Evolutionary conservation across 1,140 invertebrate species (phyloP).

Genomic region (Zophobas atratus): DNA sequence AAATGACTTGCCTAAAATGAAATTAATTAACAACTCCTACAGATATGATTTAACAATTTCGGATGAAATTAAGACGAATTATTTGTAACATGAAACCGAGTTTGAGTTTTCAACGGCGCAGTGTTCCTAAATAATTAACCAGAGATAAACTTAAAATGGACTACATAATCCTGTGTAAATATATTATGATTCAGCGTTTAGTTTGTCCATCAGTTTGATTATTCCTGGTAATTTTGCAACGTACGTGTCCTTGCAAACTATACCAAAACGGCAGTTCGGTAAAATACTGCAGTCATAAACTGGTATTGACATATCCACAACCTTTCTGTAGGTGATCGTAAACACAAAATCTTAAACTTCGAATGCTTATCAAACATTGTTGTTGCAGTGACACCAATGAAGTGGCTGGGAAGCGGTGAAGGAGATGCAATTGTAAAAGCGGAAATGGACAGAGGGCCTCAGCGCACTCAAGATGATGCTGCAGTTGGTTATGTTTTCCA

Average conservation of each 20-base stretch:
- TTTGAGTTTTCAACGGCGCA: conserved; percentile 24
- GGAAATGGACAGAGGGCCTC: conserved; percentile 65
- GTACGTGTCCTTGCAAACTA: too few species aligned
- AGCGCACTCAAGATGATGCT: conserved; percentile 79
- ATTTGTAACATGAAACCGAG: conserved; percentile 3
- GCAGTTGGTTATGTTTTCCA: conserved; percentile 91
- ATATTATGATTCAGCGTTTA: conserved; percentile 35
- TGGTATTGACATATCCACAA: background rate
- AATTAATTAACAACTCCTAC: conserved; percentile 32
- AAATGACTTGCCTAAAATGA: conserved; percentile 31
- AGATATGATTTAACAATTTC: conserved; percentile 17
- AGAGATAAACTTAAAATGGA: conserved; percentile 30
- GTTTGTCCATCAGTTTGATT: too few species aligned
- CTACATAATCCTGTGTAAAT: conserved; percentile 3
- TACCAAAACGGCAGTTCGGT: too few species aligned
- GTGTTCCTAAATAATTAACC: conserved; percentile 30
- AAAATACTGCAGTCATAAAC: background rate
- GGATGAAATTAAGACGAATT: background rate
- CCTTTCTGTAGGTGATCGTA: background rate
- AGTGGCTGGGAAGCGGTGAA: conserved; percentile 67
- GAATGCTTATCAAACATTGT: conserved; percentile 35
- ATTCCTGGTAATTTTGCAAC: too few species aligned
- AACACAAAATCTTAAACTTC: background rate
- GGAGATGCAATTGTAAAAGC: conserved; percentile 64
- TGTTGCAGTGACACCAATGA: conserved; percentile 66